Conservation (phyloP, 2,113 vertebrate species). For the Microtus oregoni region DNA sequence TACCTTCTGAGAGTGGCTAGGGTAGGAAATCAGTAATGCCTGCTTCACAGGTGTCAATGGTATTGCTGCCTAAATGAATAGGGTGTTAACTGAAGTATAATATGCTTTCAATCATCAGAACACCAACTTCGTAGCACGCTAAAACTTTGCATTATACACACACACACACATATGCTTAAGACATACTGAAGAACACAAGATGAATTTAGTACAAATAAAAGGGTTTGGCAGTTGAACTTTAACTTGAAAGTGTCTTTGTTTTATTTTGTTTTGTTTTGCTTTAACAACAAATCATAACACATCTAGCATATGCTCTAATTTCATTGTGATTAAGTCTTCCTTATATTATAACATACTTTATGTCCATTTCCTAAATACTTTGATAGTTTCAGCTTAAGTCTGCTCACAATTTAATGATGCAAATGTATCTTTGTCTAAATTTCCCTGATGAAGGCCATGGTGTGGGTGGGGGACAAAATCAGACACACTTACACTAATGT, state of each 20-base stretch:
- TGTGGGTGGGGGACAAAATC: background rate
- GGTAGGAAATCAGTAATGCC: slow-evolving; percentile 8
- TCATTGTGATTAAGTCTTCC: slow-evolving; percentile 37
- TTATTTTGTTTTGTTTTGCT: slow-evolving; percentile 42
- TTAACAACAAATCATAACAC: slow-evolving; percentile 44
- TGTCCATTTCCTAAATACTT: slow-evolving; percentile 48
- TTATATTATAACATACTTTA: slow-evolving; percentile 37
- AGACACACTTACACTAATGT: slow-evolving; percentile 34
- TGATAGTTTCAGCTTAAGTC: background rate
- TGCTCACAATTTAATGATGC: background rate
- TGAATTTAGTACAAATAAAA: slow-evolving; percentile 35
- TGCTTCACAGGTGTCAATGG: slow-evolving; percentile 36
- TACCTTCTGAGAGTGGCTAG: background rate
- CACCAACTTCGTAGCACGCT: background rate
- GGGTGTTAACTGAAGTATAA: slow-evolving; percentile 33
- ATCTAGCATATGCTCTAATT: slow-evolving; percentile 4
- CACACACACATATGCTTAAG: background rate
- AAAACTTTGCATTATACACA: background rate
- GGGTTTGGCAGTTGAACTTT: slow-evolving; percentile 25
- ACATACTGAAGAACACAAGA: slow-evolving; percentile 39
- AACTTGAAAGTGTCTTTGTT: slow-evolving; percentile 36
- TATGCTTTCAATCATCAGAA: slow-evolving; percentile 29
- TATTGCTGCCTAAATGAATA: slow-evolving; percentile 2
- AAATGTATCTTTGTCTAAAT: slow-evolving; percentile 9
- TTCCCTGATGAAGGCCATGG: slow-evolving; percentile 19